Base-by-base conservation (phyloP, 2,113 vertebrate species). In the Coregonus clupeaformis region DNA sequence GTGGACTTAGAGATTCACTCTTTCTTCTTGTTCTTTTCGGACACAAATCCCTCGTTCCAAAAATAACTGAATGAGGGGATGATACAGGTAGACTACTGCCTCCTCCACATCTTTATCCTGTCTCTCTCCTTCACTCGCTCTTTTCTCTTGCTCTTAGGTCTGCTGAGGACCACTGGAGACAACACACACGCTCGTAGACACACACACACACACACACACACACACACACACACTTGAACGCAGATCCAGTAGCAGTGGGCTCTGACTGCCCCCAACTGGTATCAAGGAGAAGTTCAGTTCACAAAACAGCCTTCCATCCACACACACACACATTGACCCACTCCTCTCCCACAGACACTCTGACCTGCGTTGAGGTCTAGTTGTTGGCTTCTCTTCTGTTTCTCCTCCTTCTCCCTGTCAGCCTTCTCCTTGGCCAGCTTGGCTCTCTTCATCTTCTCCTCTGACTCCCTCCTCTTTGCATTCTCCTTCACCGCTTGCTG, bases 401-500 rank as follows among this genome's bases (percentile, higher is more conserved):
- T 93, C 80, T 95, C 94, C 76, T 90, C 89, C n/a, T 89, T 89
- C 70, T 96, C 91, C 85, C 93, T 94, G 84, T 96, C 94, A 0
- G 94, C 94, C 78, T 95, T 95, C 77, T 96, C 96, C 82, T 92
- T 92, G 0, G 90, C 93, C 75, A 96, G 86, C 81, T 93, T 94
- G 71, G 94, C 94, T 80, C 4, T 66, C 36, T 84, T 84, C 78
- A 95, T 93, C 82, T 93, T 97, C 78, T 98, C 96, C 74, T 94
- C 96, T 2, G 92, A 85, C 86, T 95, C 95, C 60, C 83, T 94
- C 24, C 86, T 88, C 80, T 95, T 95, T 81, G 94, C 92, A 78
- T 94, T 95, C 74, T 94, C 95, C 81, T 79, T 90, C 63, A 95
- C 91, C 0, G 94, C 93, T 96, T 95, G 94, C 96, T 98, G 89